phyloP scores from a whole-genome alignment of 2,797 vertebrate genomes.

The Apogon hyalosoma region DNA sequence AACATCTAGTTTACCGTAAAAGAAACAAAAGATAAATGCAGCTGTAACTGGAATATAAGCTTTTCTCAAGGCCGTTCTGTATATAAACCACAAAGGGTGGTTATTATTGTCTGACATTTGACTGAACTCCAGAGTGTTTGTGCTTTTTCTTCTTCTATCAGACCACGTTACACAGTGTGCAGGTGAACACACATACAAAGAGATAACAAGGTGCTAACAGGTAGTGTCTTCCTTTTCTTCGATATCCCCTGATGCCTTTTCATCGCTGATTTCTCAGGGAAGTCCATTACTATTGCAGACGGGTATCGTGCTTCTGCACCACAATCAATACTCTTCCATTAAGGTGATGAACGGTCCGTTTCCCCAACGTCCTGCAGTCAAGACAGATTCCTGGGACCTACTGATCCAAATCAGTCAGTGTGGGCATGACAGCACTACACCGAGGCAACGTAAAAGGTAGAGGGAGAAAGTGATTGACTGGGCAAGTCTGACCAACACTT shows the following conservation, averaged over 20 bases:
- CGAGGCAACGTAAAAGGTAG: slow-evolving; percentile 48
- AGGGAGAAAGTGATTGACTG: slow-evolving; percentile 39
- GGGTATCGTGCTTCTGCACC: slow-evolving; percentile 67
- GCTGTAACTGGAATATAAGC: too few species aligned
- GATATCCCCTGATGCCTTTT: slow-evolving; percentile 69
- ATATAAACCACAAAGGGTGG: too few species aligned
- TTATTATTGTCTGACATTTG: too few species aligned
- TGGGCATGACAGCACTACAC: slow-evolving; percentile 61
- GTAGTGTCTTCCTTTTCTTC: slow-evolving; percentile 46
- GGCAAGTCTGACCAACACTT: slow-evolving; percentile 20
- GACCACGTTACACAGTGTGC: background rate
- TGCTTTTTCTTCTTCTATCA: background rate
- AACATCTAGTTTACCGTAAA: too few species aligned
- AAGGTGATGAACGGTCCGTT: slow-evolving; percentile 83
- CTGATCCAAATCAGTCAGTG: slow-evolving; percentile 76
- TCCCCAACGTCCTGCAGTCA: slow-evolving; percentile 75
- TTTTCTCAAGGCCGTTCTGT: too few species aligned
- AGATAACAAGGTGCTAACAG: slow-evolving; percentile 54
- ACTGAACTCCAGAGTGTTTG: too few species aligned
- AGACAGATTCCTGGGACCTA: slow-evolving; percentile 75
- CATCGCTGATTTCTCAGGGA: slow-evolving; percentile 73
- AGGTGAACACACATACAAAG: slow-evolving; percentile 8
- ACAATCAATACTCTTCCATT: slow-evolving; percentile 86
- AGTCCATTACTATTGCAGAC: slow-evolving; percentile 84
- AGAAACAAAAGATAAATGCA: too few species aligned